Percentiles rank a stretch among this genome's conserved stretches.
Evolutionary conservation across 2,888 invertebrate genomes (phyloP).

Genomic region (Stomorhina lunata): DNA sequence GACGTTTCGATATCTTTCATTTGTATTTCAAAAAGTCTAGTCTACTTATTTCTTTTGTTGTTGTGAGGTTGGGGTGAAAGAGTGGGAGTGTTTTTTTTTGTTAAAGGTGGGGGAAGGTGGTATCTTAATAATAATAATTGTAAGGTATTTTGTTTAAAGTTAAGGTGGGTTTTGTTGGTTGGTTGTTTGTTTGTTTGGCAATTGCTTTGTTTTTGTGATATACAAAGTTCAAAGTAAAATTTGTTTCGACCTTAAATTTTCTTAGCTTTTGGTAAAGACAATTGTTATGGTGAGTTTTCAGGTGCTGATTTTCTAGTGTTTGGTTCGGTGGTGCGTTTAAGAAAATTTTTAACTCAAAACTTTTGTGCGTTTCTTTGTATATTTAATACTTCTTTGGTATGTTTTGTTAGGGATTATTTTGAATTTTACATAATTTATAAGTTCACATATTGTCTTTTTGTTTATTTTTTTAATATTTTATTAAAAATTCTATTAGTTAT

Average conservation of each 20-base stretch:
- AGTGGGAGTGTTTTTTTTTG: background rate
- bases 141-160: background rate
- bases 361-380: slow-evolving; percentile 2
- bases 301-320: slow-evolving; percentile 19
- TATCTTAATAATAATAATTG: slow-evolving; percentile 1
- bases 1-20: slow-evolving; percentile 63
- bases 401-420: slow-evolving; percentile 23
- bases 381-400: slow-evolving; percentile 57
- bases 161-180: slow-evolving; percentile 12
- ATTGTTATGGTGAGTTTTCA: slow-evolving; percentile 23
- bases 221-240: slow-evolving; percentile 25
- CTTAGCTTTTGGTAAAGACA: slow-evolving; percentile 29
- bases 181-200: no score
- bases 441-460: background rate
- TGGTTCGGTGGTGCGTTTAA: slow-evolving; percentile 2
- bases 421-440: slow-evolving; percentile 1
- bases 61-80: background rate
- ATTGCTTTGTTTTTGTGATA: slow-evolving; percentile 16
- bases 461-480: background rate
- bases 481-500: slow-evolving; percentile 6
- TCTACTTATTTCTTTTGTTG: no score
- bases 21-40: no score
- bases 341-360: background rate
- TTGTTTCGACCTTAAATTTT: slow-evolving; percentile 13
- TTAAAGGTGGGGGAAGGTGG: background rate